Evolutionary conservation across 2,797 vertebrate species (phyloP).

Genomic region (Falco cherrug): DNA sequence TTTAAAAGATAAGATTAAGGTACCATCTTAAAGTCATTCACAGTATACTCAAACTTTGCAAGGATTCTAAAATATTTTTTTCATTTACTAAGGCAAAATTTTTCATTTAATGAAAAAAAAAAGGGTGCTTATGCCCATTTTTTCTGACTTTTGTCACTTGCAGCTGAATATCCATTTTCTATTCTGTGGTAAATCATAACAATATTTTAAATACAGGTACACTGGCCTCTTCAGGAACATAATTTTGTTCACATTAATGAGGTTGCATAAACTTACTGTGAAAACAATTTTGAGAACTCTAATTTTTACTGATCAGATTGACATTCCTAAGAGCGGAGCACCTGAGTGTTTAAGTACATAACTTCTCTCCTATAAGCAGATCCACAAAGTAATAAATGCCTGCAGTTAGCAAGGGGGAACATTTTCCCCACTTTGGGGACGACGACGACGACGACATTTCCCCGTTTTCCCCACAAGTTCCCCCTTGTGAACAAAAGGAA

Average conservation of each 20-base stretch:
- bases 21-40: background rate
- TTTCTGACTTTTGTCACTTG: background rate
- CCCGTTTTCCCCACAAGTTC: background rate
- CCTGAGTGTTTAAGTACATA: background rate
- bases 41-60: background rate
- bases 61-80: background rate
- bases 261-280: background rate
- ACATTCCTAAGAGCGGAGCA: background rate
- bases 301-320: background rate
- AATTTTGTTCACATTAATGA: rapidly evolving
- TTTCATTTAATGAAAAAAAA: background rate
- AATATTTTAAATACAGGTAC: background rate
- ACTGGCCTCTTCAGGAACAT: background rate
- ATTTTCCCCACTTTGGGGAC: background rate
- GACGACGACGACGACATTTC: background rate
- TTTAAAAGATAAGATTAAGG: background rate
- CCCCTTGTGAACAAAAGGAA: background rate
- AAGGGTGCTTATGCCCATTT: background rate
- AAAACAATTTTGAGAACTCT: background rate
- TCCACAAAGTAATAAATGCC: background rate
- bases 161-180: background rate
- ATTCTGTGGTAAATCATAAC: background rate
- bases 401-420: background rate
- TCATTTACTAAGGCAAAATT: background rate
- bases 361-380: background rate